Evolutionary conservation across 2,888 invertebrate species (phyloP).

Genomic region (Scaptomyza tumidula): DNA sequence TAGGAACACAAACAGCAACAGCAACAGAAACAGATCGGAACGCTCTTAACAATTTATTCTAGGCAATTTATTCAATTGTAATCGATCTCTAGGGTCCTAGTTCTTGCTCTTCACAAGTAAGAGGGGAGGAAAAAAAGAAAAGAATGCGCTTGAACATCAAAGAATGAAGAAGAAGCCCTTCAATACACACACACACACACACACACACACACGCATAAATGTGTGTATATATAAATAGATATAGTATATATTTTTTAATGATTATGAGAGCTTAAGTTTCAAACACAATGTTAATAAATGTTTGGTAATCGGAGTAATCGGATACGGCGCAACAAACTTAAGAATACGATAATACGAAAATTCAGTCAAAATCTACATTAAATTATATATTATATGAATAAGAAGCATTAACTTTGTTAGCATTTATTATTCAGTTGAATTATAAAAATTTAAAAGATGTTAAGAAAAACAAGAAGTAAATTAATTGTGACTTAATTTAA

Average conservation of each 20-base stretch:
- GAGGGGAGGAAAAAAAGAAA: background rate
- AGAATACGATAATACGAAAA: background rate
- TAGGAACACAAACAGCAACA: too few species aligned
- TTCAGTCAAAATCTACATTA: background rate
- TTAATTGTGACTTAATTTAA: too few species aligned
- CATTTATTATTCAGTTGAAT: too few species aligned
- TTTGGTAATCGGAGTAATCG: background rate
- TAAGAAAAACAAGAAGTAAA: too few species aligned
- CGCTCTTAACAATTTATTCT: too few species aligned
- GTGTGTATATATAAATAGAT: background rate
- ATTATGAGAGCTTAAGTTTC: background rate
- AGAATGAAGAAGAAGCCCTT: background rate
- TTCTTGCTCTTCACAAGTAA: too few species aligned
- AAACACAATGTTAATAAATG: background rate
- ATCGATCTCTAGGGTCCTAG: conserved; percentile 1
- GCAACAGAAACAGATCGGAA: too few species aligned
- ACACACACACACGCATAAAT: background rate
- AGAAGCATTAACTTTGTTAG: too few species aligned
- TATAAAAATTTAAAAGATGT: too few species aligned
- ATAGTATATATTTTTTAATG: background rate
- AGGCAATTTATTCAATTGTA: conserved; percentile 5
- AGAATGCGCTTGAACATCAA: background rate
- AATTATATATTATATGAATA: too few species aligned
- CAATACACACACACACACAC: background rate
- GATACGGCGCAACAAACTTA: background rate